Evolutionary conservation across 2,888 invertebrate genomes (phyloP), one percentile per base, ranked within the genome.

Genomic region (Acrocera orbiculus): DNA sequence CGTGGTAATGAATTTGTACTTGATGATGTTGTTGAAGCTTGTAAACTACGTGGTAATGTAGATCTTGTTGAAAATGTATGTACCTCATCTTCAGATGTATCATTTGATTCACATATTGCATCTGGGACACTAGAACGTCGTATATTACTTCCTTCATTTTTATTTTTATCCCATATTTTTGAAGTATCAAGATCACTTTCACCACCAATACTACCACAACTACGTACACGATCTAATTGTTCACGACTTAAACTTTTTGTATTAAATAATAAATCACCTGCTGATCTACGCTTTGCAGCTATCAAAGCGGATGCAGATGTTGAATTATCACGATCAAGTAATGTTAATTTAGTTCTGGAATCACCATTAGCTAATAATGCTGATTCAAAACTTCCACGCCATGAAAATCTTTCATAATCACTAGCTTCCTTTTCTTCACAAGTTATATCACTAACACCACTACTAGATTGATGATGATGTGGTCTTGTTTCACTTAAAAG

Each of bases 301-400:
- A n/a, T n/a, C 54, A 74, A 65, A 26, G 73, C 72, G 44, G 71
- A 61, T 28, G 73, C 73, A 42, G 69, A 69, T 30, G 69, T 68
- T 39, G 70, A 69, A 35, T 73, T 73, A 46, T 73, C 73, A 36
- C 70, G 69, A 17, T 73, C 72, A 19, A 75, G 53, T 28, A 73
- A 56, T 27, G 73, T 70, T 37, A 83, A 58, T 46, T 78, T 80
- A 25, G 79, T 83, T 44, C 85, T 66, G 7, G 83, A 85, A 56
- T 87, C 86, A 3, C 83, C 81, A 52, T 58, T 58, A 9, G 85
- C 86, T 60, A 85, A 69, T 37, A 87, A 63, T 26, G 87, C 83
- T n/a, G 85, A 85, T 55, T 87, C 87, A 58, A 87, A 87, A 61
- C 86, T 86, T 44, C 87, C 87, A 40, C 86, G 70, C 87, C 87